These are phyloP conservation scores for Pangasius sanitwongsei DNA, from an alignment of 2,797 vertebrate genomes.

Conservation along the genomic window DNA sequence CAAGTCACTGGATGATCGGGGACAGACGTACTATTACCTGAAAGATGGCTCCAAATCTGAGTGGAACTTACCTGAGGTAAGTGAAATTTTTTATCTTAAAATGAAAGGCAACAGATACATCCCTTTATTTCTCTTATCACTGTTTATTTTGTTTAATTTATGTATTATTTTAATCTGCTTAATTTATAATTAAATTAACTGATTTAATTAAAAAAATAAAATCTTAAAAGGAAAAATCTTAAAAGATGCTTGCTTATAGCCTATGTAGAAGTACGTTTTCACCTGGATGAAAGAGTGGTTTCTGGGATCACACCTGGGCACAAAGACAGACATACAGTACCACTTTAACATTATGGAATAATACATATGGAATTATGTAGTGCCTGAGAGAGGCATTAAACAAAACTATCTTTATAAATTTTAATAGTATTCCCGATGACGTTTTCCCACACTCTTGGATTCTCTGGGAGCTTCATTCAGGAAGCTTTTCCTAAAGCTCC, in stretches of 20 bases:
- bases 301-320: not conserved
- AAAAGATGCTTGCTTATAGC: not conserved
- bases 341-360: not conserved
- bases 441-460: not conserved
- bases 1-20: conserved; percentile 79
- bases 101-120: not conserved
- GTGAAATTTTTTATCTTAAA: not conserved
- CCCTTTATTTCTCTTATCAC: not conserved
- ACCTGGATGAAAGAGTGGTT: not conserved
- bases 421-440: not conserved
- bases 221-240: not conserved
- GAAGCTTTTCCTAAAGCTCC: not conserved
- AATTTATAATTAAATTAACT: not conserved
- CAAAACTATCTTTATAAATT: not conserved
- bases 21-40: conserved; percentile 84
- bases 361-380: not conserved
- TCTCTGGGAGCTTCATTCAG: not conserved
- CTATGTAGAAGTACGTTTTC: not conserved
- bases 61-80: conserved; percentile 81
- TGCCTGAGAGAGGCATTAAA: not conserved
- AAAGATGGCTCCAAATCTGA: conserved; percentile 78
- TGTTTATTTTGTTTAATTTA: not conserved
- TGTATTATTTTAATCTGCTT: not conserved
- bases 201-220: not conserved
- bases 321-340: not conserved